Conservation (phyloP, 2,797 vertebrate genomes). For the Sylvia borin region DNA sequence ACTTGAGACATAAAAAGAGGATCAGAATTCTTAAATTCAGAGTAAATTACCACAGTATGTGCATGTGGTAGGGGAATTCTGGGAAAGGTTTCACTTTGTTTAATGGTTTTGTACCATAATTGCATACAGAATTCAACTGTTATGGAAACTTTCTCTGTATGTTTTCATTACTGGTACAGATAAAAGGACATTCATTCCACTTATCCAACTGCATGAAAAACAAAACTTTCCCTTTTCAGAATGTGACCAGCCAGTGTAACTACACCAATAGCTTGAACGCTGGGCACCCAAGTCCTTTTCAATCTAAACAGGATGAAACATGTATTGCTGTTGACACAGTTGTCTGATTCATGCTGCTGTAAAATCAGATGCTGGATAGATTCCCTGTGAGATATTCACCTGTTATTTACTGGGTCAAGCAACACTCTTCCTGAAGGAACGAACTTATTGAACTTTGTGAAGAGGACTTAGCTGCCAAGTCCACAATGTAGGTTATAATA, state of each 20-base stretch:
- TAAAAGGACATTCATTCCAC: background rate
- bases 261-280: background rate
- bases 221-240: slow-evolving; percentile 27
- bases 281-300: background rate
- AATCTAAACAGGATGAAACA: background rate
- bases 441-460: background rate
- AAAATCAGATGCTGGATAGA: background rate
- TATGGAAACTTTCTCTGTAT: background rate
- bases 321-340: background rate
- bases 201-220: background rate
- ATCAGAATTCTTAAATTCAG: background rate
- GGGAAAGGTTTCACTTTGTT: slow-evolving; percentile 15
- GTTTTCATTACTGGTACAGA: background rate
- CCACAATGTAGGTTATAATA: background rate
- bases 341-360: background rate
- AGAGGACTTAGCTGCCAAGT: background rate
- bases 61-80: background rate
- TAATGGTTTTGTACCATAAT: background rate
- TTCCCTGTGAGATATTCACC: background rate
- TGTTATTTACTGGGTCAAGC: background rate
- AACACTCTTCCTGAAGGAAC: background rate
- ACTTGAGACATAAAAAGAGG: slow-evolving; percentile 8
- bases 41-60: slow-evolving; percentile 11
- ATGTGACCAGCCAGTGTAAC: background rate
- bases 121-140: background rate